Evolutionary conservation across 30 jellyfish, hydroid and myxozoan genomes (phyloP).

Genomic region (Cassiopea xamachana): DNA sequence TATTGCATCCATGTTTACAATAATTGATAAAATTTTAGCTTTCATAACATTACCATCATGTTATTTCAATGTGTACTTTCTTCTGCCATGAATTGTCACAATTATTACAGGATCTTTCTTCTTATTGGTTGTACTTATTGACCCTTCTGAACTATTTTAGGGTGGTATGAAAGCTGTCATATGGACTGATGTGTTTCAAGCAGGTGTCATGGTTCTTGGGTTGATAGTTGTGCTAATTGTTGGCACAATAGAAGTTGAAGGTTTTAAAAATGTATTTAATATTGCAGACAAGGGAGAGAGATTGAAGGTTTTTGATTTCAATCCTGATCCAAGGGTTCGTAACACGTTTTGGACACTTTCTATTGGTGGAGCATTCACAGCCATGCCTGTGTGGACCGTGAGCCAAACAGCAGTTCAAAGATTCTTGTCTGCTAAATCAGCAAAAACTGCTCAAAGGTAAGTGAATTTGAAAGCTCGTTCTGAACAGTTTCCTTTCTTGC

Average conservation of each 20-base stretch:
- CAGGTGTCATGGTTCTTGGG: conserved; percentile 95
- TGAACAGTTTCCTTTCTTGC: no score
- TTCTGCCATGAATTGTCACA: no score
- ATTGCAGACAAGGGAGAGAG: conserved; percentile 83
- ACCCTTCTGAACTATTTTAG: neutral
- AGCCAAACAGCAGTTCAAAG: conserved; percentile 99
- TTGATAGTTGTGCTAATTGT: conserved; percentile 91
- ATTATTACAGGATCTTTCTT: no score
- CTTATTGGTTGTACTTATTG: no score
- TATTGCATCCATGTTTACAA: no score
- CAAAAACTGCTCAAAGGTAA: conserved; percentile 82
- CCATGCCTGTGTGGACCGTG: conserved; percentile 99
- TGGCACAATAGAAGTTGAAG: conserved; percentile 82
- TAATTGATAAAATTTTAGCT: no score
- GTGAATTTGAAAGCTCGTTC: no score
- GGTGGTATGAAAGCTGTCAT: conserved; percentile 99
- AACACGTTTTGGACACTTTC: conserved; percentile 97
- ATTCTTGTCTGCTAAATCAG: conserved; percentile 90
- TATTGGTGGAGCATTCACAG: conserved; percentile 99
- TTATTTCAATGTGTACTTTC: no score
- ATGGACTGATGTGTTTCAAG: conserved; percentile 99
- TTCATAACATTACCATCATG: no score
- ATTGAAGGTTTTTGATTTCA: conserved; percentile 86
- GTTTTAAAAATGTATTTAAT: conserved; percentile 68
- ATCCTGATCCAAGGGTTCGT: conserved; percentile 97